A percentile compares a stretch with the other conserved stretches of the same genome.
Conservation (phyloP, 2,797 vertebrate genomes). For the Halcyon badia region DNA sequence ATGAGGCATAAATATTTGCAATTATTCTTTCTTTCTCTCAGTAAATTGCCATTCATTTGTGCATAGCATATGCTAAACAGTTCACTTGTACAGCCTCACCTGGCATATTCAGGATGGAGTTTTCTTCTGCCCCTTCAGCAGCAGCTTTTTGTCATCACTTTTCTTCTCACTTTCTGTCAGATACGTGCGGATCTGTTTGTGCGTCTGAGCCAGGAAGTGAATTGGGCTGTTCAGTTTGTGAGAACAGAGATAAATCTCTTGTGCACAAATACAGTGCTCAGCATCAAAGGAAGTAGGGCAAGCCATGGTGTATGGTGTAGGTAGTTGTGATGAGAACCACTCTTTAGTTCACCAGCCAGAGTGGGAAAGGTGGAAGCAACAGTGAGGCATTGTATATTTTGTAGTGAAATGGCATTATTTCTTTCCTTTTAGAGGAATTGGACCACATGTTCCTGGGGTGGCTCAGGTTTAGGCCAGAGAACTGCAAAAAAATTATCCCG, state of each 20-base stretch:
- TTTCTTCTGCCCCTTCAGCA: constrained; percentile 35
- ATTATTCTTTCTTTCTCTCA: constrained; percentile 61
- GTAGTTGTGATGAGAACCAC: constrained; percentile 1
- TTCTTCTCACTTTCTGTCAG: constrained; percentile 6
- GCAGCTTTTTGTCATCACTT: constrained; percentile 53
- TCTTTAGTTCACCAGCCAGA: background rate
- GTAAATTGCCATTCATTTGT: constrained; percentile 59
- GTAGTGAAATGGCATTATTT: background rate
- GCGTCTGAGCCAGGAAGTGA: constrained; percentile 37
- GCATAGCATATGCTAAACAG: constrained; percentile 59
- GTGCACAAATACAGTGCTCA: background rate
- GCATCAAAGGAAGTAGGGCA: constrained; percentile 16
- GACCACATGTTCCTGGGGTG: background rate
- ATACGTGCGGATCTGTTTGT: background rate
- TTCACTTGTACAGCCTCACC: constrained; percentile 61
- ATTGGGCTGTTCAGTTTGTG: constrained; percentile 32
- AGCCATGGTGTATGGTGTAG: background rate
- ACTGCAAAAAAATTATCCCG: background rate
- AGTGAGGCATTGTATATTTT: background rate
- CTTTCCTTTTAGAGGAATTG: background rate
- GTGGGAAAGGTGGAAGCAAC: background rate
- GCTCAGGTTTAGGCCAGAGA: background rate
- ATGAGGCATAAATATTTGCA: constrained; percentile 57
- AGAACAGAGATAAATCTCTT: constrained; percentile 10
- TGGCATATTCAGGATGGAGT: constrained; percentile 32